Evolutionary conservation across 64 coral and sea anemone species (phyloP), one percentile per base, ranked within the genome.

Genomic region (Acropora tenuis): DNA sequence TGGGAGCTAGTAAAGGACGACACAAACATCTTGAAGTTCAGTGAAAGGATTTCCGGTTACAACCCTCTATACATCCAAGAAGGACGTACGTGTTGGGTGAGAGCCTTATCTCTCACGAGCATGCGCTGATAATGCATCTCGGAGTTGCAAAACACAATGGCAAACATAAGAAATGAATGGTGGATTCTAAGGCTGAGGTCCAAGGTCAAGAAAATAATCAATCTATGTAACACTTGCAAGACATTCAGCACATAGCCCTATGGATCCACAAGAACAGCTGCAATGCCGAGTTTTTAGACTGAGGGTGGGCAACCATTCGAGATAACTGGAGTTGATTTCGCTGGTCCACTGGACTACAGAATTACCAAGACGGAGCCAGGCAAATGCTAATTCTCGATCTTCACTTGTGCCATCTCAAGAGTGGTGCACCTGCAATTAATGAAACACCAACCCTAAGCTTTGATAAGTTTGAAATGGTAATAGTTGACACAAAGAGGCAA

Each of bases 111-210:
- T 67, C n/a, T 20, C 90, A 96, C 50, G 53, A 69, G 7, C 94
- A 96, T 48, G 20, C 43, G 66, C 8, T 86, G 71, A 63, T 92
- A 6, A 92, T 2, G 8, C 94, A 96, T 48, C 89, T 92, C 3
- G 94, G 94, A 74, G 80, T 92, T 17, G 20, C 94, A 78, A 92
- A 30, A 78, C 89, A 92, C 94, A 4, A 96, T 92, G 89, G 83
- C 94, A 44, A 58, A 66, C 3, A 58, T 92, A 8, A 88, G 94
- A 89, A 73, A 96, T 49, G 78, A 88, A 30, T 96, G 90, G 89
- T 96, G 94, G 90, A 96, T 96, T 47, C 89, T 90, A 43, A 82
- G 82, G 65, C 71, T 92, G 20, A 41, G 94, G 48, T 89, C 89
- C 2, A 91, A 88, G 46, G 89, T 95, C 40, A 95, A 92, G 59